A percentile compares a stretch with the other conserved stretches of the same genome.
These are phyloP conservation scores for Geophilus truncorum DNA, from an alignment of 2,888 invertebrate species.

Conservation along the genomic window DNA sequence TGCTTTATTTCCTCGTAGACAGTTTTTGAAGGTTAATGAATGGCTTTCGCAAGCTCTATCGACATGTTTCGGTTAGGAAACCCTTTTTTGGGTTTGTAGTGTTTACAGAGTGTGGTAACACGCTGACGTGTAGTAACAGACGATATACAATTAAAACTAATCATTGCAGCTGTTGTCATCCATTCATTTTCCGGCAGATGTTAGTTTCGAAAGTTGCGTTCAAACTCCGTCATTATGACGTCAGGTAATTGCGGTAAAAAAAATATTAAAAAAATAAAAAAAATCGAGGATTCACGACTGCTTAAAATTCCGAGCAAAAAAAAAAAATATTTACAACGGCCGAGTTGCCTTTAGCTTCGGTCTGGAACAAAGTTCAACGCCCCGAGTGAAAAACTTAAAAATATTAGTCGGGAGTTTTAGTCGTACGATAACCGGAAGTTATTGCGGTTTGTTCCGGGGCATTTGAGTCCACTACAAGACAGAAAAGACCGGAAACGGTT, in stretches of 20 bases:
- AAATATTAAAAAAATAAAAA: not conserved
- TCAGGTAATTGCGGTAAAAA: conserved; percentile 3
- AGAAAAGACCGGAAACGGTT: not conserved
- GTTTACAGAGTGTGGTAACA: not conserved
- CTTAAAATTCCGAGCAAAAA: not conserved
- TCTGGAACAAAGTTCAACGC: not conserved
- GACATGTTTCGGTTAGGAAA: not conserved
- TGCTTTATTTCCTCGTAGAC: not conserved
- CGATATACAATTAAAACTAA: conserved; percentile 10
- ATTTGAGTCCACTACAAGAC: not conserved
- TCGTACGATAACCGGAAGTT: too few relatives aligned
- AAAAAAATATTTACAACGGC: not conserved
- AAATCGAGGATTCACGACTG: not conserved
- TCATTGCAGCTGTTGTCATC: conserved; percentile 22
- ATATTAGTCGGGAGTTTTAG: too few relatives aligned
- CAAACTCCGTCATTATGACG: conserved; percentile 24
- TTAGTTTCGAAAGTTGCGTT: not conserved
- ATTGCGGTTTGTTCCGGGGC: not conserved
- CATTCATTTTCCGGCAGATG: conserved; percentile 18
- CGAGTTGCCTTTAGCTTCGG: not conserved
- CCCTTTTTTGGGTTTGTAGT: conserved; percentile 8
- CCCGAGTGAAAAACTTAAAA: not conserved
- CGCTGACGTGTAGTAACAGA: not conserved
- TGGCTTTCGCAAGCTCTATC: conserved; percentile 7
- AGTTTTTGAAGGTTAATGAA: not conserved